Evolutionary conservation across 2,797 vertebrate species (phyloP).

Genomic region (Macropus fuliginosus): DNA sequence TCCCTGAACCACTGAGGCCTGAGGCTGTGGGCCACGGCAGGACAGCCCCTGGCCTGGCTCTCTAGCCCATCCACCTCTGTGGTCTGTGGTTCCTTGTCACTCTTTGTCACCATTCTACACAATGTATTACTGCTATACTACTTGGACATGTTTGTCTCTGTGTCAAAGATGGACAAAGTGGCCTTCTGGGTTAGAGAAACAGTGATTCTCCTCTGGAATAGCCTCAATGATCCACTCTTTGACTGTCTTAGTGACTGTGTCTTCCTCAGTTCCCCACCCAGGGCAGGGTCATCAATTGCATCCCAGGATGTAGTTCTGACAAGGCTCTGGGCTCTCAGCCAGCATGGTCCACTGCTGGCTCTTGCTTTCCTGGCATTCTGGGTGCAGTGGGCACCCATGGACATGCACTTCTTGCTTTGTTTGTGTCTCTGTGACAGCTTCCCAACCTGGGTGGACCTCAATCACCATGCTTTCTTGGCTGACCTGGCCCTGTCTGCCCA

Average conservation of each 20-base stretch:
- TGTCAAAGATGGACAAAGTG: conserved; percentile 98
- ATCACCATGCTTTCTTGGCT: conserved; percentile 97
- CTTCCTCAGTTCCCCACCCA: conserved; percentile 93
- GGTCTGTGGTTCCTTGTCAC: conserved; percentile 95
- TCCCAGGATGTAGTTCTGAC: conserved; percentile 94
- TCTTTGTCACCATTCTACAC: conserved; percentile 96
- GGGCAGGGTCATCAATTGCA: conserved; percentile 90
- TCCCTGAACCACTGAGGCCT: conserved; percentile 74
- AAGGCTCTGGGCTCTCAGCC: conserved; percentile 92
- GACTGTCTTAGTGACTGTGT: conserved; percentile 96
- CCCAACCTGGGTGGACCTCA: conserved; percentile 97
- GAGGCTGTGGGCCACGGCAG: conserved; percentile 86
- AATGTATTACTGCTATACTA: conserved; percentile 99
- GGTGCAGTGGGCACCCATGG: conserved; percentile 96
- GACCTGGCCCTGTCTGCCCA: conserved; percentile 95
- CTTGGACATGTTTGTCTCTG: conserved; percentile 97
- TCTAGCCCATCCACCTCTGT: conserved; percentile 89
- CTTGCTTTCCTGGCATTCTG: conserved; percentile 98
- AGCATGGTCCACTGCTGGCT: conserved; percentile 94
- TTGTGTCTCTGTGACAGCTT: conserved; percentile 98
- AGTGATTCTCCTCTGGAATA: conserved; percentile 98
- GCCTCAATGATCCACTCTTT: conserved; percentile 97
- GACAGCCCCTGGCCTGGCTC: conserved; percentile 83
- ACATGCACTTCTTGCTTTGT: conserved; percentile 97
- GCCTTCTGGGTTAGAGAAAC: conserved; percentile 99